A percentile compares a stretch with the other conserved stretches of the same genome.
phyloP scores from a whole-genome alignment of 2,113 vertebrate species.

The Oenanthe melanoleuca region DNA sequence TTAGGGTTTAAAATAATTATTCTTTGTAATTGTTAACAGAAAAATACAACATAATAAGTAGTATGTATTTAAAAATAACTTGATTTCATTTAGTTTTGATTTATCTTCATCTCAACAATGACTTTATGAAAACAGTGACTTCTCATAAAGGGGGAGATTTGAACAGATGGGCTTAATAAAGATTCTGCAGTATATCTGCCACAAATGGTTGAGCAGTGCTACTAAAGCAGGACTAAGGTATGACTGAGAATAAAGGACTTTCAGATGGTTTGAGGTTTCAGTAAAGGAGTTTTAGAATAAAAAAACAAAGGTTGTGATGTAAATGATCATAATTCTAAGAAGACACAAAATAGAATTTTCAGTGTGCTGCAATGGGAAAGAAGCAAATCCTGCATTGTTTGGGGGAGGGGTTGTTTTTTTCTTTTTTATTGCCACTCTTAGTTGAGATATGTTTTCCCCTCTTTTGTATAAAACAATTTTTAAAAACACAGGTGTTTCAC shows the following conservation, averaged over 20 bases:
- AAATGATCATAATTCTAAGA: neutral
- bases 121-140: constrained; percentile 23
- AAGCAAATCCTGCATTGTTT: neutral
- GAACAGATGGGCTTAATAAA: constrained; percentile 49
- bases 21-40: neutral
- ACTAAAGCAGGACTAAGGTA: neutral
- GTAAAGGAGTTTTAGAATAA: constrained; percentile 13
- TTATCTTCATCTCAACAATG: neutral
- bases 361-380: neutral
- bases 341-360: neutral
- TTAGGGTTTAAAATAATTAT: neutral
- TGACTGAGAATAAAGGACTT: constrained; percentile 12
- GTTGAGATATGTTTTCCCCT: neutral
- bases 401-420: too few species aligned
- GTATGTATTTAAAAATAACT: neutral
- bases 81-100: neutral
- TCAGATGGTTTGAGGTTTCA: constrained; percentile 1
- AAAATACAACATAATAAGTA: neutral
- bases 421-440: neutral
- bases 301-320: neutral
- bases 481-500: neutral
- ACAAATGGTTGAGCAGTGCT: neutral
- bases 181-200: neutral
- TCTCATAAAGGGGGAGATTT: neutral
- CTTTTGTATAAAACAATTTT: neutral